Evolutionary conservation across 2,888 invertebrate genomes (phyloP).

Genomic region (Plebejus melissa): DNA sequence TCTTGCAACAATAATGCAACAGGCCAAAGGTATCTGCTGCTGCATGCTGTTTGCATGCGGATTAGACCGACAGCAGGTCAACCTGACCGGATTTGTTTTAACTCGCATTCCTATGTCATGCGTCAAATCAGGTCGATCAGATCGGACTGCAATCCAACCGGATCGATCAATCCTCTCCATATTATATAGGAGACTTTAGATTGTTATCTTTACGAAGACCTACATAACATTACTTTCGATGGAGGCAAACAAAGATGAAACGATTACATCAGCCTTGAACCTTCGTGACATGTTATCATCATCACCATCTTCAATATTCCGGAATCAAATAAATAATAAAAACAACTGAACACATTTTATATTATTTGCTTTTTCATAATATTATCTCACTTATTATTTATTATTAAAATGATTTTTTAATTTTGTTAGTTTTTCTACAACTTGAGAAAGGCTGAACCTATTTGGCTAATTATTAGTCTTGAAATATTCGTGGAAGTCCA

Average conservation of each 20-base stretch:
- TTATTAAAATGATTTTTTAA: no score
- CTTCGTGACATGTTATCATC: not conserved
- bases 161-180: not conserved
- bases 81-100: not conserved
- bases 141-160: not conserved
- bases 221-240: conserved; percentile 8
- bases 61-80: not conserved
- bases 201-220: conserved; percentile 7
- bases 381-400: no score
- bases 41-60: no score
- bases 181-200: not conserved
- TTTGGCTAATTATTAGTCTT: no score
- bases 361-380: no score
- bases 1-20: no score
- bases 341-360: no score
- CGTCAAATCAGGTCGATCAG: not conserved
- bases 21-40: no score
- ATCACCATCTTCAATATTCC: not conserved
- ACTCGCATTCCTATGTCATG: not conserved
- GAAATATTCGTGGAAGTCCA: no score
- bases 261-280: not conserved
- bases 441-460: no score
- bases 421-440: no score
- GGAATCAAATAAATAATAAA: no score
- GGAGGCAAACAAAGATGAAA: not conserved